Conservation (phyloP, 2,888 invertebrate species). For the Horisme vitalbata region DNA sequence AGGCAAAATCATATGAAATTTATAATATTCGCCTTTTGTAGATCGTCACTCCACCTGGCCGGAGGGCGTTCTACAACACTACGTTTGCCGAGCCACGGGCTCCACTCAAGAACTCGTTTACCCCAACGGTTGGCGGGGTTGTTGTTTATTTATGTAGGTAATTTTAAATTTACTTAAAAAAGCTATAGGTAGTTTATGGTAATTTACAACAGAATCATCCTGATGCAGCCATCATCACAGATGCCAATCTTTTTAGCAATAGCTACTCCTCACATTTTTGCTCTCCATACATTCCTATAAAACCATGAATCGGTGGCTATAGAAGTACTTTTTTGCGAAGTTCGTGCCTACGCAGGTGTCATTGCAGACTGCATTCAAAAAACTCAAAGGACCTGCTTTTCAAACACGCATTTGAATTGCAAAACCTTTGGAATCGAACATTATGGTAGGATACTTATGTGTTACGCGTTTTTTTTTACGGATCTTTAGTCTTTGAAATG, state of each 20-base stretch:
- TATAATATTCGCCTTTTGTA: too few relatives aligned
- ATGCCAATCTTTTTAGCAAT: background rate
- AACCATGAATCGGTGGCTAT: conserved; percentile 59
- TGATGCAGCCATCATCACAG: too few relatives aligned
- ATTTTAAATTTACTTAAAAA: too few relatives aligned
- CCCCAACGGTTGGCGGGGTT: too few relatives aligned
- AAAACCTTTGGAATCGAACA: conserved; percentile 32
- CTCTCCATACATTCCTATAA: conserved; percentile 47
- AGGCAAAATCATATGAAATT: too few relatives aligned
- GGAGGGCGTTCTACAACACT: too few relatives aligned
- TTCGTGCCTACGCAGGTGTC: conserved; percentile 75
- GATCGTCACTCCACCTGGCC: too few relatives aligned
- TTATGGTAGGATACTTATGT: conserved; percentile 39
- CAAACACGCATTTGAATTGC: conserved; percentile 44
- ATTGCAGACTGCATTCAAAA: conserved; percentile 44
- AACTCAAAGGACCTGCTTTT: conserved; percentile 47
- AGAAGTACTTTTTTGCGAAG: conserved; percentile 60
- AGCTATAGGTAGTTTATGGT: too few relatives aligned
- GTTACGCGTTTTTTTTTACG: conserved; percentile 32
- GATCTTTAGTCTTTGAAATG: background rate
- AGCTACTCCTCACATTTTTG: conserved; percentile 38
- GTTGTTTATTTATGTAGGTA: too few relatives aligned
- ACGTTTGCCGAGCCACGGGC: too few relatives aligned
- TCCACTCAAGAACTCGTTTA: too few relatives aligned
- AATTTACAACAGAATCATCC: too few relatives aligned